Evolutionary conservation across 2,113 vertebrate genomes (phyloP).

Genomic region (Lasiurus borealis): DNA sequence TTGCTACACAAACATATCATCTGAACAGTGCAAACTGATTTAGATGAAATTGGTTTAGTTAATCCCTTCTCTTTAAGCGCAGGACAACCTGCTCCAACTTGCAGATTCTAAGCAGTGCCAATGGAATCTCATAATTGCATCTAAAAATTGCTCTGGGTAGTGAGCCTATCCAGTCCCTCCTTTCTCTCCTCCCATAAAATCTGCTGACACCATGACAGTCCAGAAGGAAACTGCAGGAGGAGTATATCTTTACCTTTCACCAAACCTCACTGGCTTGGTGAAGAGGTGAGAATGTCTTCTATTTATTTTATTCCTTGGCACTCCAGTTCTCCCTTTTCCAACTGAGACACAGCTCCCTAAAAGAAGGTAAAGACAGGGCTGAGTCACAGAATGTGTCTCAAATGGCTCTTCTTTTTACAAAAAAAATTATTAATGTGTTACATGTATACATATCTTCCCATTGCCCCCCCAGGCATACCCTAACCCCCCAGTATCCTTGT

Average conservation of each 20-base stretch:
- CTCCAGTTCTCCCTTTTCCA: constrained; percentile 44
- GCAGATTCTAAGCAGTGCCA: constrained; percentile 68
- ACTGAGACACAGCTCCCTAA: background rate
- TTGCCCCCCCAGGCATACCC: too few species aligned
- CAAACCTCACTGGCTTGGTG: constrained; percentile 32
- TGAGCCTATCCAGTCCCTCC: constrained; percentile 61
- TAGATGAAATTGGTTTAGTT: constrained; percentile 74
- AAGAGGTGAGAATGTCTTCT: constrained; percentile 48
- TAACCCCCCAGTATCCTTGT: too few species aligned
- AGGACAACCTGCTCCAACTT: constrained; percentile 75
- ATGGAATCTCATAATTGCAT: constrained; percentile 75
- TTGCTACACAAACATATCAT: constrained; percentile 66
- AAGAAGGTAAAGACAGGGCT: background rate
- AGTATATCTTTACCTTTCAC: constrained; percentile 19
- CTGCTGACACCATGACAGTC: constrained; percentile 69
- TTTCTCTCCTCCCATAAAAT: constrained; percentile 73
- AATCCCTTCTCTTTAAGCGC: constrained; percentile 71
- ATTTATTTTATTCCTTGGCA: background rate
- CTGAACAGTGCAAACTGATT: constrained; percentile 70
- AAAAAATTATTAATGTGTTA: too few species aligned
- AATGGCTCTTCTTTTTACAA: constrained; percentile 4
- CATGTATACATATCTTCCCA: too few species aligned
- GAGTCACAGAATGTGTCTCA: background rate
- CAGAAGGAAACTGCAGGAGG: constrained; percentile 46
- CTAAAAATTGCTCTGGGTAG: constrained; percentile 62